Evolutionary conservation across 2,113 vertebrate species (phyloP).

Genomic region (Nyctereutes procyonoides): DNA sequence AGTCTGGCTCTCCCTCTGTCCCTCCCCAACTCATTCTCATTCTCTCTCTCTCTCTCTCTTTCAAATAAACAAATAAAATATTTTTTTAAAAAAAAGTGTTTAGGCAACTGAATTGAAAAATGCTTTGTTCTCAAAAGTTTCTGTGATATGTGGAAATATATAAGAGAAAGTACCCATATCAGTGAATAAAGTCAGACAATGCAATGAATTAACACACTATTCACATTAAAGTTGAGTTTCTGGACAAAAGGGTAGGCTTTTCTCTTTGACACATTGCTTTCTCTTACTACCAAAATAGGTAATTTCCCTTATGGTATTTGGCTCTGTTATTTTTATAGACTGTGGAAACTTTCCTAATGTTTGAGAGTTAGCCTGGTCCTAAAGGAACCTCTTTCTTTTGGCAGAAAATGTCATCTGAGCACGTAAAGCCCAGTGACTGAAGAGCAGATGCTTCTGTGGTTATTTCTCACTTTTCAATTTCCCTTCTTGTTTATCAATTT

Average conservation of each 20-base stretch:
- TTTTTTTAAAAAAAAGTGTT: too few relatives aligned
- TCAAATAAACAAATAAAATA: too few relatives aligned
- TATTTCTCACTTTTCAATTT: conserved; percentile 45
- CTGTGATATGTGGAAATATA: neutral
- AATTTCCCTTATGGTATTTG: neutral
- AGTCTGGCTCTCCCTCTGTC: too few relatives aligned
- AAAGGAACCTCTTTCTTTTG: conserved; percentile 48
- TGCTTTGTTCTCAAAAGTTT: neutral
- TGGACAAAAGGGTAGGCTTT: neutral
- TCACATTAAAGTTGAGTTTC: neutral
- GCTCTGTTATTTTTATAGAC: neutral
- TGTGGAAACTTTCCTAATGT: neutral
- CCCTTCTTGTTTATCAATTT: conserved; percentile 64
- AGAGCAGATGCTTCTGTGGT: neutral
- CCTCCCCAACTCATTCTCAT: too few relatives aligned
- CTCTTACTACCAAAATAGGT: neutral
- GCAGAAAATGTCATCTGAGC: conserved; percentile 61
- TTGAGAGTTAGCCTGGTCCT: conserved; percentile 54
- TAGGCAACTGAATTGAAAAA: neutral
- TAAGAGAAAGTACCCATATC: neutral
- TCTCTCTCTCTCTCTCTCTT: too few relatives aligned
- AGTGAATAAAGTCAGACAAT: neutral
- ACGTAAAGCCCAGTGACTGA: neutral
- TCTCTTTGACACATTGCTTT: neutral
- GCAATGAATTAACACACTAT: neutral